Evolutionary conservation across 2,888 invertebrate species (phyloP).

Genomic region (Cephus sareptanus): DNA sequence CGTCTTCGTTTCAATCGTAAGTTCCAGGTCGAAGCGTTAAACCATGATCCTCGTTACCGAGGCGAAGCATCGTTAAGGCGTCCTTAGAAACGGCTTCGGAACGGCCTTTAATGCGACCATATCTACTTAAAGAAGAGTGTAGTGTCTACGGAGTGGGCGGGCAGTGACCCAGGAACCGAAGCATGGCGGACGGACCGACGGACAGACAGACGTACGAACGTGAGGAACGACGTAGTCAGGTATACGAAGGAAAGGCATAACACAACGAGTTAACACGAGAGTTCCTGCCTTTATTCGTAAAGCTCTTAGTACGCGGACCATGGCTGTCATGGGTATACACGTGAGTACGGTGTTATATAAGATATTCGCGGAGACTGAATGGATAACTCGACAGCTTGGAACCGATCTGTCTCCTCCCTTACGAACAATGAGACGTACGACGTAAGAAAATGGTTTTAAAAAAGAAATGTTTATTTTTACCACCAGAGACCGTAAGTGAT

Average conservation of each 20-base stretch:
- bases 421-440: not conserved
- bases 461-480: not conserved
- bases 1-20: not conserved
- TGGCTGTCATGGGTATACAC: not conserved
- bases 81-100: not conserved
- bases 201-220: conserved; percentile 11
- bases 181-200: conserved; percentile 41
- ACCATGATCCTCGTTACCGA: not conserved
- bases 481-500: not conserved
- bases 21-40: not conserved
- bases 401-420: not conserved
- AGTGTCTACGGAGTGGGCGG: conserved; percentile 30
- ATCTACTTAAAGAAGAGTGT: conserved; percentile 1
- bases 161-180: conserved; percentile 45
- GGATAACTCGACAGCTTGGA: not conserved
- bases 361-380: not conserved
- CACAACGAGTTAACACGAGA: not conserved
- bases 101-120: not conserved
- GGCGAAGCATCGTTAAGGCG: not conserved
- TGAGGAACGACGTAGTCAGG: conserved; percentile 6
- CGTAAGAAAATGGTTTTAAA: not conserved
- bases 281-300: not conserved
- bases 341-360: not conserved
- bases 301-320: not conserved
- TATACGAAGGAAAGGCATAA: conserved; percentile 7